Evolutionary conservation across 1,140 invertebrate genomes (phyloP).

Genomic region (Trichonephila clavipes): DNA sequence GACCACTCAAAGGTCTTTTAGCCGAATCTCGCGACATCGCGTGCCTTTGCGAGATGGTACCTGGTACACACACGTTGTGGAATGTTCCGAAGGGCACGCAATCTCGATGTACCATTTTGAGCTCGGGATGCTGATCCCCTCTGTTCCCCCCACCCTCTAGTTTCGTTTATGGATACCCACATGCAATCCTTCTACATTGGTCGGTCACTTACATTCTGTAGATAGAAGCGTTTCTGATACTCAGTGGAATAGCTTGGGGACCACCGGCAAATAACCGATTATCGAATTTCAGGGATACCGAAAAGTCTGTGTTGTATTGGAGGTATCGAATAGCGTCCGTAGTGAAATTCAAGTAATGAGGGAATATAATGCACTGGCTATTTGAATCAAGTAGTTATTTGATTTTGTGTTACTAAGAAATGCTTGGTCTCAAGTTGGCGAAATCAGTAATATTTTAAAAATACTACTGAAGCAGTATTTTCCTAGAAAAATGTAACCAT

Average conservation of each 20-base stretch:
- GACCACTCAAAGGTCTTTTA: constrained; percentile 56
- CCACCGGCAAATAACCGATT: constrained; percentile 13
- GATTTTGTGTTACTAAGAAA: too few relatives aligned
- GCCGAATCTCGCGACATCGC: constrained; percentile 58
- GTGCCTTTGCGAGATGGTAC: constrained; percentile 41
- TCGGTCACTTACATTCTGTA: constrained; percentile 19
- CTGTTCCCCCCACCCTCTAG: neutral
- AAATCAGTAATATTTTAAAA: too few relatives aligned
- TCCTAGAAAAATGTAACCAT: too few relatives aligned
- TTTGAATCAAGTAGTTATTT: too few relatives aligned
- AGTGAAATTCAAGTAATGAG: neutral
- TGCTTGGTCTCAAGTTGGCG: too few relatives aligned
- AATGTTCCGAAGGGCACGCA: constrained; percentile 34
- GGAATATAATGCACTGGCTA: too few relatives aligned
- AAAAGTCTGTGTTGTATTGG: neutral
- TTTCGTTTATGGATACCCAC: constrained; percentile 50
- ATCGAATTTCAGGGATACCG: neutral
- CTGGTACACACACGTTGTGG: constrained; percentile 43
- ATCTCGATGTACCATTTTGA: neutral
- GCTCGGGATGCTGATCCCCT: neutral
- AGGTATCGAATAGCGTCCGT: neutral
- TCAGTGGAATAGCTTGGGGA: constrained; percentile 1
- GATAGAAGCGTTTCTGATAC: constrained; percentile 64
- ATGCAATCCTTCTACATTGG: constrained; percentile 72
- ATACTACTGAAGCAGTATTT: too few relatives aligned